These are phyloP conservation scores for Tapirus indicus DNA, from an alignment of 2,797 vertebrate genomes.

Conservation along the genomic window DNA sequence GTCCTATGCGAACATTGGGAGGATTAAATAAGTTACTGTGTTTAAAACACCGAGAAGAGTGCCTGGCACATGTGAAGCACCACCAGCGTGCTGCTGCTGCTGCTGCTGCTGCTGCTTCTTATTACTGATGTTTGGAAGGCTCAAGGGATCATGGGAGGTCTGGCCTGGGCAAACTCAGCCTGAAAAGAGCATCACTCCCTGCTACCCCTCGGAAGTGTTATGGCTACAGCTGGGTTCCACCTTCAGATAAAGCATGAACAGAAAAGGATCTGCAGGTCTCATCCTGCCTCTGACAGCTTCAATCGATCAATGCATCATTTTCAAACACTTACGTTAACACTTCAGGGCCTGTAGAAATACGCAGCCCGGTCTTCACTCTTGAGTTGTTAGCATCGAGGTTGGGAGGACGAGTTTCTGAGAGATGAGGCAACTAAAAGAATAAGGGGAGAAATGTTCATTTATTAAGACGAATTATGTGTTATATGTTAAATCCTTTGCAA, in stretches of 20 bases:
- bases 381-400: neutral
- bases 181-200: neutral
- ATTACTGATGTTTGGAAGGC: neutral
- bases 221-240: neutral
- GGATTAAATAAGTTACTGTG: slow-evolving; percentile 7
- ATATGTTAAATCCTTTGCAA: slow-evolving; percentile 33
- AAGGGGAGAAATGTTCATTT: neutral
- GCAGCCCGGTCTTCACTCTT: neutral
- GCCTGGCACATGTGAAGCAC: neutral
- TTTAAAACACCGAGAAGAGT: neutral
- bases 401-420: neutral
- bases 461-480: neutral
- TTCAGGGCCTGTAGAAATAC: neutral
- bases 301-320: neutral
- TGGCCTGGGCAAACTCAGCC: neutral
- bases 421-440: slow-evolving; percentile 10
- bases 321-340: neutral
- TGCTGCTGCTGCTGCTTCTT: neutral
- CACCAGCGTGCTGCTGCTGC: neutral
- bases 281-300: neutral
- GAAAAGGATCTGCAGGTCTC: neutral
- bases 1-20: neutral
- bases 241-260: neutral
- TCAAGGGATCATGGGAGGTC: neutral
- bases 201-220: neutral